Evolutionary conservation across 2,888 invertebrate species (phyloP).

Genomic region (Mallateleia sp.): DNA sequence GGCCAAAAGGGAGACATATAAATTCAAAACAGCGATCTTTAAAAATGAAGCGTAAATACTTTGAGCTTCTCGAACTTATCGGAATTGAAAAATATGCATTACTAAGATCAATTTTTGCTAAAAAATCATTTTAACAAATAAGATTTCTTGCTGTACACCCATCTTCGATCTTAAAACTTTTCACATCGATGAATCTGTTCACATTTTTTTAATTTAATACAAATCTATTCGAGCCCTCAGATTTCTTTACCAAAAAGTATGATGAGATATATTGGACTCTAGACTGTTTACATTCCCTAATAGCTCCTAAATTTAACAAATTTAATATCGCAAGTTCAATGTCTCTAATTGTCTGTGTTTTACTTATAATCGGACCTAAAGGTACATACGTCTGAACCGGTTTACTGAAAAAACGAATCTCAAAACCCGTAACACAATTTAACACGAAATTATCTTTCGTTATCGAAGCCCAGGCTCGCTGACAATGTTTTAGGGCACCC

Average conservation of each 20-base stretch:
- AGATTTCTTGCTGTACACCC: constrained; percentile 17
- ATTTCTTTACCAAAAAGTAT: constrained; percentile 42
- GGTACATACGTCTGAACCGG: background rate
- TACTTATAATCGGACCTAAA: background rate
- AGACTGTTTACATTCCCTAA: constrained; percentile 11
- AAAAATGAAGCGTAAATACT: constrained; percentile 54
- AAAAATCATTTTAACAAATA: constrained; percentile 16
- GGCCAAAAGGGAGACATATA: constrained; percentile 58
- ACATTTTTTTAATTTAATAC: constrained; percentile 61
- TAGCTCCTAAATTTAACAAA: constrained; percentile 30
- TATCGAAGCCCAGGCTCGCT: background rate
- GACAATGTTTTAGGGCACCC: background rate
- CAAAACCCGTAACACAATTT: constrained; percentile 9
- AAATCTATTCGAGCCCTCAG: constrained; percentile 45
- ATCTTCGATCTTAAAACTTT: constrained; percentile 61
- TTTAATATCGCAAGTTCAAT: constrained; percentile 9
- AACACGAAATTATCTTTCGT: constrained; percentile 37
- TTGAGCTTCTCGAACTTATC: constrained; percentile 17
- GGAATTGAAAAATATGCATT: constrained; percentile 58
- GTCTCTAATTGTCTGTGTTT: background rate
- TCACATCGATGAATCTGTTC: constrained; percentile 45
- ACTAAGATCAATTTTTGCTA: constrained; percentile 53
- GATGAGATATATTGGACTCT: constrained; percentile 29
- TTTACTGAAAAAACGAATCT: background rate
- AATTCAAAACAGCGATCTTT: constrained; percentile 51